Evolutionary conservation across 2,797 vertebrate genomes (phyloP).

Genomic region (Lateolabrax maculatus): DNA sequence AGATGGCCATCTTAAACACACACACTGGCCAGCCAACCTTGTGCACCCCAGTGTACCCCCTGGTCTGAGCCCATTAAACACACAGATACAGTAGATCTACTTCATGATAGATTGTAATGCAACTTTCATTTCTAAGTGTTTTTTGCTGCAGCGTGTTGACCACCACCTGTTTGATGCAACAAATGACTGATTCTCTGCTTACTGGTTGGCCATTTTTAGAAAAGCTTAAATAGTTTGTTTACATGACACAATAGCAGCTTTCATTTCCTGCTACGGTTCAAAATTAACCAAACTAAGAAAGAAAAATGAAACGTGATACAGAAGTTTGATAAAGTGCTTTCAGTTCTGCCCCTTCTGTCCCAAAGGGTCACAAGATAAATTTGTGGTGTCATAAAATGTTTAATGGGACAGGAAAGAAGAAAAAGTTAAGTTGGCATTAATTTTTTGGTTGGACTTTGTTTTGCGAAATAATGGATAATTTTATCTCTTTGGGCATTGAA

Average conservation of each 20-base stretch:
- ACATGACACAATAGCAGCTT: neutral
- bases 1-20: slow-evolving; percentile 67
- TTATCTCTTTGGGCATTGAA: no score
- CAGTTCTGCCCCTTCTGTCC: slow-evolving; percentile 10
- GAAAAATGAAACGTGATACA: neutral
- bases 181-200: neutral
- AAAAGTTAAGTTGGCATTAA: no score
- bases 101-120: neutral
- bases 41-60: neutral
- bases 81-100: neutral
- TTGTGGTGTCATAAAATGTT: no score
- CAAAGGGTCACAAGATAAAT: no score
- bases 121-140: neutral
- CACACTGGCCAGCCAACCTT: slow-evolving; percentile 24
- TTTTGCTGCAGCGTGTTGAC: neutral
- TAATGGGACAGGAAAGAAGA: no score
- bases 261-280: slow-evolving; percentile 10
- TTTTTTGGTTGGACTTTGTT: no score
- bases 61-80: neutral
- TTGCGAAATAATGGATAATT: no score
- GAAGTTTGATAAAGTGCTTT: neutral
- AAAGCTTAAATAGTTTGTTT: neutral
- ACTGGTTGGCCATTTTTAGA: neutral
- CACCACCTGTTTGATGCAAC: neutral
- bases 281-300: slow-evolving; percentile 5